Conservation (phyloP, 2,113 vertebrate species). For the Odocoileus hemionus region DNA sequence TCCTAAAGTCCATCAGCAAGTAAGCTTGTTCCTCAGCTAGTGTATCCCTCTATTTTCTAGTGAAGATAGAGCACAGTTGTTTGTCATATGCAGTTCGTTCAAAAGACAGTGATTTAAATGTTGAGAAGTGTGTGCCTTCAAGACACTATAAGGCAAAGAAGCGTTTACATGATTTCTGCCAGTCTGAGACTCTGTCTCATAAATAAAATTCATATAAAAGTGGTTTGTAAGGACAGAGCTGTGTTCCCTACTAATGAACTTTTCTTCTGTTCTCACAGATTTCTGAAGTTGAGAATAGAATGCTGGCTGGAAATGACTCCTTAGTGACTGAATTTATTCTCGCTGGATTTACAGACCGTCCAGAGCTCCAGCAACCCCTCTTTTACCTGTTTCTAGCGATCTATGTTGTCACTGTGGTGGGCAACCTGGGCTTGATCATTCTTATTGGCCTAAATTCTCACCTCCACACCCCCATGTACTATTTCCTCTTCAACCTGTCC, state of each 20-base stretch:
- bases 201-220: not conserved
- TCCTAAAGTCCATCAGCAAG: not conserved
- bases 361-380: slow-evolving; percentile 42
- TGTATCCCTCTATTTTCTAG: not conserved
- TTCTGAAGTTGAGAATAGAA: not conserved
- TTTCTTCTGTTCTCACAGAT: not conserved
- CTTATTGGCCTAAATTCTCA: slow-evolving; percentile 34
- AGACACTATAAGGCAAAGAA: not conserved
- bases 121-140: not conserved
- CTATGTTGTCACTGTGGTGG: slow-evolving; percentile 15
- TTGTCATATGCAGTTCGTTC: not conserved
- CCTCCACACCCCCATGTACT: slow-evolving; percentile 63
- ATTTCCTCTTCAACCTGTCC: slow-evolving; percentile 58
- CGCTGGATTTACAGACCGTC: slow-evolving; percentile 44
- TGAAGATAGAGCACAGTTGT: not conserved
- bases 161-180: not conserved
- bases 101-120: not conserved
- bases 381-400: slow-evolving; percentile 43
- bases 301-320: slow-evolving; percentile 7
- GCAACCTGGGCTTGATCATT: slow-evolving; percentile 38
- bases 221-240: not conserved
- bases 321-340: slow-evolving; percentile 59
- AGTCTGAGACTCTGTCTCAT: not conserved
- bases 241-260: not conserved
- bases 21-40: not conserved